phyloP scores from a whole-genome alignment of 1,140 invertebrate species.

The Carposina sasakii region DNA sequence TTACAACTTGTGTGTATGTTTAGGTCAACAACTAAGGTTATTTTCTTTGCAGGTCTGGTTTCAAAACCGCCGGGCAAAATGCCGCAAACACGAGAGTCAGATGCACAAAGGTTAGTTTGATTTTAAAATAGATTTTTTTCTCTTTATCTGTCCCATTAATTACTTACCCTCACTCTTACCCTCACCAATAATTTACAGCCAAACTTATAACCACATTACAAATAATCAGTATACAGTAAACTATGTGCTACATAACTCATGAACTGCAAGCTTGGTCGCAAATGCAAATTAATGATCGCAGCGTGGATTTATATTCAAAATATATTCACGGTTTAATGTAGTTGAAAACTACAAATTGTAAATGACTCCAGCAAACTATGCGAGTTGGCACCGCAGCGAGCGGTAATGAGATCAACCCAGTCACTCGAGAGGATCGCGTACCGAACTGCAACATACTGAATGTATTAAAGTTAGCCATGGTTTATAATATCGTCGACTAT shows the following conservation, averaged over 20 bases:
- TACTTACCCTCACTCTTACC: too few relatives aligned
- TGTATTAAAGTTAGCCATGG: too few relatives aligned
- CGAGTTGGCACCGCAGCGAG: slow-evolving; percentile 39
- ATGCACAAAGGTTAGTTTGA: slow-evolving; percentile 88
- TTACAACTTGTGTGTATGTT: too few relatives aligned
- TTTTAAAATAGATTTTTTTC: neutral
- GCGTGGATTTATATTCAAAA: slow-evolving; percentile 19
- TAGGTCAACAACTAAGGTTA: too few relatives aligned
- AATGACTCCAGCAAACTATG: slow-evolving; percentile 44
- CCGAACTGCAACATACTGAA: neutral
- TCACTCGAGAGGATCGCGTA: slow-evolving; percentile 15
- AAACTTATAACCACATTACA: too few relatives aligned
- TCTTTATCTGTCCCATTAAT: neutral
- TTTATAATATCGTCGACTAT: too few relatives aligned
- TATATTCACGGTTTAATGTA: slow-evolving; percentile 33
- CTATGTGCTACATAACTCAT: too few relatives aligned
- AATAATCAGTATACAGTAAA: too few relatives aligned
- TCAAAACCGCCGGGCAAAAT: slow-evolving; percentile 96
- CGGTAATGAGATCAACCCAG: slow-evolving; percentile 33
- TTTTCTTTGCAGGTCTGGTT: slow-evolving; percentile 89
- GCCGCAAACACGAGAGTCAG: slow-evolving; percentile 96
- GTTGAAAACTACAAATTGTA: slow-evolving; percentile 47
- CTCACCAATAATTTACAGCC: too few relatives aligned
- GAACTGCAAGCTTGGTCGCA: too few relatives aligned
- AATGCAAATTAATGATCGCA: too few relatives aligned